Evolutionary conservation across 2,797 vertebrate species (phyloP).

Genomic region (Tragopan temminckii): DNA sequence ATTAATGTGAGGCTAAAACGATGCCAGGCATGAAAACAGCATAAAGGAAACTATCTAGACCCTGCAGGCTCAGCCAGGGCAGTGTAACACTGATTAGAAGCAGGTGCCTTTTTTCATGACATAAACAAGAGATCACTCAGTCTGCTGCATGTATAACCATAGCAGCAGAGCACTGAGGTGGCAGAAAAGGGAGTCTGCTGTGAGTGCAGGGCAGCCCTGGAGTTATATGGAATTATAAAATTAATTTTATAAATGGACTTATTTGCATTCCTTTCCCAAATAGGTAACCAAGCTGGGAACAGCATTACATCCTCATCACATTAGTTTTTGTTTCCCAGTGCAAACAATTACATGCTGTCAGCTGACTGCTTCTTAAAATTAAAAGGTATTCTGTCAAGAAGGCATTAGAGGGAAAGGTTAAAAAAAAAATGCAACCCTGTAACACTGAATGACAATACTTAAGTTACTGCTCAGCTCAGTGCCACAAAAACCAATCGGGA

Average conservation of each 20-base stretch:
- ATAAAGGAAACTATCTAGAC: slow-evolving; percentile 41
- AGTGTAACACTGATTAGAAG: neutral
- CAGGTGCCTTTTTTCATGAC: neutral
- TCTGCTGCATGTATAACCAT: neutral
- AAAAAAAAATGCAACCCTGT: neutral
- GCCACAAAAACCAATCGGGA: neutral
- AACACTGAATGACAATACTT: neutral
- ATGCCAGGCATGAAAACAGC: neutral
- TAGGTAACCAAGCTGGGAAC: neutral
- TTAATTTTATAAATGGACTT: neutral
- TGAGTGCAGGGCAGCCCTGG: neutral
- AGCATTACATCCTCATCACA: neutral
- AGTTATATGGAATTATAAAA: neutral
- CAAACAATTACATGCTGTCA: neutral
- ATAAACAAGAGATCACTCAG: neutral
- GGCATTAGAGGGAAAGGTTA: neutral
- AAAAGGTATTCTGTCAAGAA: neutral
- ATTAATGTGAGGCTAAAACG: slow-evolving; percentile 11
- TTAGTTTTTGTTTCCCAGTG: neutral
- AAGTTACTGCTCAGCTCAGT: neutral
- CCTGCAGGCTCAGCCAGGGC: neutral
- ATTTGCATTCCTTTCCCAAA: neutral
- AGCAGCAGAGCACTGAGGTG: neutral
- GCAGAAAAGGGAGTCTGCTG: neutral
- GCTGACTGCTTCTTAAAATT: neutral